phyloP scores from a whole-genome alignment of 2,113 vertebrate species.

The Indicator indicator region DNA sequence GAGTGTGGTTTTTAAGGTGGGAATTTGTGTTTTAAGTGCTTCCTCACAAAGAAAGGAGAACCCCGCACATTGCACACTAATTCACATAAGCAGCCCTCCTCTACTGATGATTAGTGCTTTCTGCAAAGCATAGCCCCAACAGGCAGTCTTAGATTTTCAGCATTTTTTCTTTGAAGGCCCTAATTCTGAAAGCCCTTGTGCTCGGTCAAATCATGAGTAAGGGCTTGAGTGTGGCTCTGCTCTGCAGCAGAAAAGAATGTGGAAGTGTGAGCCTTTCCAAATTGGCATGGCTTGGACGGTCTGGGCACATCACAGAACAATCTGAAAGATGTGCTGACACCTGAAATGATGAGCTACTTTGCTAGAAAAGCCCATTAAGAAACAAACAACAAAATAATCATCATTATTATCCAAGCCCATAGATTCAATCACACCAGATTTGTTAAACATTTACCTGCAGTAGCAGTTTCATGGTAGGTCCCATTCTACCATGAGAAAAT shows the following conservation, averaged over 20 bases:
- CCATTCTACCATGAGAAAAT: neutral
- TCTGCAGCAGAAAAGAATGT: neutral
- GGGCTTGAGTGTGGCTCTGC: neutral
- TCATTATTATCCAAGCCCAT: neutral
- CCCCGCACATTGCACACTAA: neutral
- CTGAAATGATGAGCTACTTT: neutral
- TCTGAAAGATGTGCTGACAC: neutral
- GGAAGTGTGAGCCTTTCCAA: neutral
- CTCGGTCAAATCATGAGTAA: neutral
- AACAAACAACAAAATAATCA: too few species aligned
- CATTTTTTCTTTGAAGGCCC: neutral
- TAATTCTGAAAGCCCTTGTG: neutral
- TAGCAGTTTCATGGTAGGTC: neutral
- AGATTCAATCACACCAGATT: neutral
- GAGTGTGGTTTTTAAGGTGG: conserved; percentile 8
- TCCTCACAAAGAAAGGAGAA: neutral
- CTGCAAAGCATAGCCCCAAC: neutral
- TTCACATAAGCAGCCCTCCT: neutral
- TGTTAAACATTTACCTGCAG: neutral
- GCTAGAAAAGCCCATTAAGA: neutral
- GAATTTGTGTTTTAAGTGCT: neutral
- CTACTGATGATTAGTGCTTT: neutral
- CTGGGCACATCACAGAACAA: accelerated
- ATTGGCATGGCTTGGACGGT: neutral
- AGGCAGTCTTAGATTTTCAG: neutral